Conservation (phyloP, 2,888 invertebrate genomes). For the Pharmacophagus antenor region DNA sequence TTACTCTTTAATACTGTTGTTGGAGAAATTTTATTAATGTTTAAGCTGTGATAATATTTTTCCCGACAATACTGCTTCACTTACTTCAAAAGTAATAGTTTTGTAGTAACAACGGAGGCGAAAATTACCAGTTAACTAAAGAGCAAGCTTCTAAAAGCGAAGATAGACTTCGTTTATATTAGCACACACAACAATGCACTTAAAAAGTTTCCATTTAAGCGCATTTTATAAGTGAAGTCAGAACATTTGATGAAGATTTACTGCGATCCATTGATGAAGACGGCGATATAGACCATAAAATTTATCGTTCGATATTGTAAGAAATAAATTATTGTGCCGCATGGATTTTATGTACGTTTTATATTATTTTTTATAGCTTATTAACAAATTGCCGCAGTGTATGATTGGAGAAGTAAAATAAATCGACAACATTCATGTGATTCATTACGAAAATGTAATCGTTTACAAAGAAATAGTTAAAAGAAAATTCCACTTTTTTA, state of each 20-base stretch:
- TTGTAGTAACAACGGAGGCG: neutral
- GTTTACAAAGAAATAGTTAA: no score
- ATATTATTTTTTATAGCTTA: constrained; percentile 27
- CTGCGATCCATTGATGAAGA: constrained; percentile 21
- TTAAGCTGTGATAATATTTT: no score
- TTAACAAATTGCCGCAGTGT: neutral
- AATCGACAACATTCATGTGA: no score
- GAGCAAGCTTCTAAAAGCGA: neutral
- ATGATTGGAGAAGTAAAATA: neutral
- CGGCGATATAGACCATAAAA: constrained; percentile 23
- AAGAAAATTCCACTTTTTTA: no score
- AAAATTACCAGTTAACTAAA: neutral
- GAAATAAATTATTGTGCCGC: constrained; percentile 27
- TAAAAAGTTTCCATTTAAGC: constrained; percentile 22
- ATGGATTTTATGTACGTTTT: constrained; percentile 22
- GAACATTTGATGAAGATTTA: constrained; percentile 28
- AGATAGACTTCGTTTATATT: constrained; percentile 12
- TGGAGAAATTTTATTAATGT: no score
- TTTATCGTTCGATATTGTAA: constrained; percentile 26
- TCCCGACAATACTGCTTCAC: no score
- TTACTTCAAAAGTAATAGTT: no score
- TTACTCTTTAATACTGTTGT: no score
- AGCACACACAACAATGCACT: constrained; percentile 17
- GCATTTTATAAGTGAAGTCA: constrained; percentile 18
- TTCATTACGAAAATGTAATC: no score